phyloP scores from a whole-genome alignment of 2,797 vertebrate genomes.

The Chiloscyllium punctatum region DNA sequence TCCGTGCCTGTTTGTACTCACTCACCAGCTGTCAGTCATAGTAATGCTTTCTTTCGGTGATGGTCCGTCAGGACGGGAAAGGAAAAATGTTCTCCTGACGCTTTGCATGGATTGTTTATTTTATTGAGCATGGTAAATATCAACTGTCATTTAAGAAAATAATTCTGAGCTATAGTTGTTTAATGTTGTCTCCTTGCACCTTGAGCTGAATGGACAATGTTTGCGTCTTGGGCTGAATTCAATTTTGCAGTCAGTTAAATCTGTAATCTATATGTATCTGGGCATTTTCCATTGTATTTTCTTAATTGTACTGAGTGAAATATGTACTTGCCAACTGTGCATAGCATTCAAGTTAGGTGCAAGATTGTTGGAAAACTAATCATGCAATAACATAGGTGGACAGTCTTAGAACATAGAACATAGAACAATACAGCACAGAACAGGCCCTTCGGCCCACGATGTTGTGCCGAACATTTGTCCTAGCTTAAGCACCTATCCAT shows the following conservation, averaged over 20 bases:
- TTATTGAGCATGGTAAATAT: slow-evolving; percentile 28
- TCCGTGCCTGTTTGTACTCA: background rate
- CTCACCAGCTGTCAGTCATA: slow-evolving; percentile 3
- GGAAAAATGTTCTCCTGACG: background rate
- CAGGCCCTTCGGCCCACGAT: no score
- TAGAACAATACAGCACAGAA: no score
- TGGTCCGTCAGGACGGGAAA: background rate
- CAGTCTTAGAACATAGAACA: background rate
- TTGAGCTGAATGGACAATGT: background rate
- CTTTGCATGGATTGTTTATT: slow-evolving; percentile 20
- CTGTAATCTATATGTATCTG: background rate
- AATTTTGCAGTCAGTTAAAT: background rate
- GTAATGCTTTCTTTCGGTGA: slow-evolving; percentile 14
- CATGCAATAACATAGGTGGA: background rate
- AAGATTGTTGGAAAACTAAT: background rate
- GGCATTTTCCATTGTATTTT: background rate
- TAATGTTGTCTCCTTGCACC: slow-evolving; percentile 5
- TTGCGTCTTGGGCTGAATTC: background rate
- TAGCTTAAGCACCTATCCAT: no score
- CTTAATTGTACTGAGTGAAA: background rate
- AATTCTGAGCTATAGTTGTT: slow-evolving; percentile 12
- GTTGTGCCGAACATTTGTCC: no score
- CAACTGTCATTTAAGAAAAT: slow-evolving; percentile 20
- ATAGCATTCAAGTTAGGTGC: background rate
- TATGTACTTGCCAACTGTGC: background rate